phyloP scores from a whole-genome alignment of 2,888 invertebrate genomes.

The Drosophila robusta region DNA sequence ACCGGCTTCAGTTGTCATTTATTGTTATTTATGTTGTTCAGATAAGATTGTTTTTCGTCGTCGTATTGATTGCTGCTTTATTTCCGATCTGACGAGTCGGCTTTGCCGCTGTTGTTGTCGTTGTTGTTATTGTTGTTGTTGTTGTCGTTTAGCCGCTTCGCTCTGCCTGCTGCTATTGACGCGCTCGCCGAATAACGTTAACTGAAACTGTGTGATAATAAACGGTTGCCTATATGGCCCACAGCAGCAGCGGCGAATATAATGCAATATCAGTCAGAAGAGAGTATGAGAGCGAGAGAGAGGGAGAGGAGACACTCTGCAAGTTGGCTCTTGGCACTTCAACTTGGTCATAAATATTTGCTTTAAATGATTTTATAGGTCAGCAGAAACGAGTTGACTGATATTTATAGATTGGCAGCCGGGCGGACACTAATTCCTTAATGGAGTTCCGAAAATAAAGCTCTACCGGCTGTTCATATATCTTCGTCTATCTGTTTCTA shows the following conservation, averaged over 20 bases:
- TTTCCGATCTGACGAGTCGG: conserved; percentile 62
- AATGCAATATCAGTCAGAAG: conserved; percentile 25
- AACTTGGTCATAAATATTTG: conserved; percentile 35
- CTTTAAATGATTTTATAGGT: conserved; percentile 42
- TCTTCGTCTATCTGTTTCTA: conserved; percentile 5
- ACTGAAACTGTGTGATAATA: conserved; percentile 70
- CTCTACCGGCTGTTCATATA: background rate
- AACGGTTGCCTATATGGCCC: conserved; percentile 51
- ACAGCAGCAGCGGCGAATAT: conserved; percentile 11
- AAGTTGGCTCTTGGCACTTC: conserved; percentile 20
- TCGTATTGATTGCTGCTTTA: conserved; percentile 35
- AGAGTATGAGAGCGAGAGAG: background rate
- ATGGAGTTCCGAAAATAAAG: conserved; percentile 40
- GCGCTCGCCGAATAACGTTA: conserved; percentile 60
- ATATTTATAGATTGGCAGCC: conserved; percentile 33
- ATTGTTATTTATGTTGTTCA: conserved; percentile 64
- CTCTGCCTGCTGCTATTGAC: conserved; percentile 39
- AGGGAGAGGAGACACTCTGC: background rate
- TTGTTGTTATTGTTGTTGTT: conserved; percentile 11
- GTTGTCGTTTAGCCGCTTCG: background rate
- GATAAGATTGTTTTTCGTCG: conserved; percentile 57
- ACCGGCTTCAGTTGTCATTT: conserved; percentile 35
- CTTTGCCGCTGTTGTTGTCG: conserved; percentile 12
- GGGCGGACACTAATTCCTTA: conserved; percentile 15
- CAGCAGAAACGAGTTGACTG: conserved; percentile 32